Evolutionary conservation across 1,140 invertebrate species (phyloP), one percentile per base, ranked within the genome.

Genomic region (Streblospio benedicti): DNA sequence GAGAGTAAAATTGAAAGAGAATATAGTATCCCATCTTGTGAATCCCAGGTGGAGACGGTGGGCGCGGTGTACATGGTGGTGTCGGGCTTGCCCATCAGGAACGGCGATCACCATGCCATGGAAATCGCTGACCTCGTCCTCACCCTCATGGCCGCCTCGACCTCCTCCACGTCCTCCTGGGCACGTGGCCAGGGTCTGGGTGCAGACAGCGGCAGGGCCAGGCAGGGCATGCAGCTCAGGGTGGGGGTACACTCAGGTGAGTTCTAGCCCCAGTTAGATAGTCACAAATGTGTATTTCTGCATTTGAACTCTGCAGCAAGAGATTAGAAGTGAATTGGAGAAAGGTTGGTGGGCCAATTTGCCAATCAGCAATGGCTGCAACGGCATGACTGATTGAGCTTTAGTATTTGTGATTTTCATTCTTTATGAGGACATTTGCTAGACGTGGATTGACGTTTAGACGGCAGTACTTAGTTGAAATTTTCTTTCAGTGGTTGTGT

Each of bases 11-110:
- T n/a, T n/a, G n/a, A n/a, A n/a, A n/a, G n/a, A n/a, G n/a, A n/a
- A n/a, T n/a, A n/a, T n/a, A n/a, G n/a, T n/a, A n/a, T n/a, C n/a
- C n/a, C n/a, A n/a, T n/a, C n/a, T n/a, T n/a, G n/a, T n/a, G n/a
- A n/a, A n/a, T n/a, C n/a, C n/a, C 73, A 97, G 92, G 93, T 97
- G 47, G 93, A 97, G 80, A 97, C 93, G 23, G 89, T 97, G 32
- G 92, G 93, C 65, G 93, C 96, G 77, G 95, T 94, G 75, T 97
- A 97, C 75, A 97, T 97, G 93, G 92, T 93, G 0, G 91, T 95
- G 5, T 94, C 91, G 63, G 93, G 93, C 25, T 79, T 97, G 45
- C 93, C 93, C 16, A 43, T 56, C 23, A 38, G 59, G 4, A 64
- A 64, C 43, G 63, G 59, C 12, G 51, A 57, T 23, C 27, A 50